A percentile compares a stretch with the other conserved stretches of the same genome.
Evolutionary conservation across 2,797 vertebrate genomes (phyloP).

Genomic region (Sternotherus odoratus): DNA sequence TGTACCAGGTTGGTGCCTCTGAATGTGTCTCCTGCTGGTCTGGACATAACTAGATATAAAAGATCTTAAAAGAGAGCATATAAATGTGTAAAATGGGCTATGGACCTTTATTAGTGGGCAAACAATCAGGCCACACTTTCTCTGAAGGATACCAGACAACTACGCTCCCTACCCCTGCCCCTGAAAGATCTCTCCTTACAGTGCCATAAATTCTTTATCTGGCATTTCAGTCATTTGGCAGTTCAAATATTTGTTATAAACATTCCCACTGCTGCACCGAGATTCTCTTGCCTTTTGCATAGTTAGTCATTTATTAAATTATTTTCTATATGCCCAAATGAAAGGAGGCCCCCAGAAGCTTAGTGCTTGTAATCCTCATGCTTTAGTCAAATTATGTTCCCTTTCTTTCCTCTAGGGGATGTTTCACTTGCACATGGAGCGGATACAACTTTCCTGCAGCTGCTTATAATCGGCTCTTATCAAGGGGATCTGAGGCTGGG

Average conservation of each 20-base stretch:
- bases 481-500: not conserved
- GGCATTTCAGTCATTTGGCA: conserved; percentile 43
- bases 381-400: not conserved
- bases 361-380: rapidly evolving
- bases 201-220: conserved; percentile 29
- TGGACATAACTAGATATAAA: conserved; percentile 7
- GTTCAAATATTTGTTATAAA: conserved; percentile 50
- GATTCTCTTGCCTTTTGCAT: conserved; percentile 35
- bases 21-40: conserved; percentile 6
- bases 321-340: not conserved
- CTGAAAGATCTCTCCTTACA: conserved; percentile 7
- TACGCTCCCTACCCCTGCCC: not conserved
- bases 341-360: not conserved
- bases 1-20: not conserved
- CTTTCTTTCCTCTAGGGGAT: not conserved
- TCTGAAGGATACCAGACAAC: conserved; percentile 22
- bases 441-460: not conserved
- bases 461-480: too few species aligned
- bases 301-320: conserved; percentile 15
- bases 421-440: not conserved
- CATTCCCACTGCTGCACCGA: not conserved
- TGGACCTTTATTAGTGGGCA: conserved; percentile 14
- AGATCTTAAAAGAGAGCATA: not conserved
- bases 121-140: not conserved
- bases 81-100: conserved; percentile 13